phyloP scores from a whole-genome alignment of 2,113 vertebrate species.

The Dasyornis broadbenti region DNA sequence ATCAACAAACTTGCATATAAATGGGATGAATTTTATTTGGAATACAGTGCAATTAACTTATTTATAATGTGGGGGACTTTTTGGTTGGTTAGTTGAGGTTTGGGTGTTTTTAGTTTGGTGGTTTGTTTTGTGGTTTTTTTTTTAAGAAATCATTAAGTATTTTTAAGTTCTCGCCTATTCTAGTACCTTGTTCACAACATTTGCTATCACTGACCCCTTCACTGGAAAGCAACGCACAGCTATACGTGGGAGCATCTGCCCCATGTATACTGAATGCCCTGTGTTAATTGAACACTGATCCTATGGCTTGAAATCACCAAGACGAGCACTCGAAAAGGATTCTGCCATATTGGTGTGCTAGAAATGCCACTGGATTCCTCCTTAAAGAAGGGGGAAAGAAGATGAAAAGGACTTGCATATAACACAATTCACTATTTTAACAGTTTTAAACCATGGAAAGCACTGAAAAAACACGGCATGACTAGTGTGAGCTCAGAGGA shows the following conservation, averaged over 20 bases:
- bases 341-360: background rate
- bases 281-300: background rate
- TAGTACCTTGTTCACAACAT: background rate
- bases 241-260: background rate
- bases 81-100: background rate
- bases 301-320: background rate
- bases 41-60: background rate
- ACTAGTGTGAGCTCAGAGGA: background rate
- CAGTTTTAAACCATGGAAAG: background rate
- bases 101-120: too few relatives aligned
- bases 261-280: background rate
- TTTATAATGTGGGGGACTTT: background rate
- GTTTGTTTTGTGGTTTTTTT: background rate
- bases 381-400: background rate
- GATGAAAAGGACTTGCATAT: fast-evolving
- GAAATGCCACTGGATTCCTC: background rate
- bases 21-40: background rate
- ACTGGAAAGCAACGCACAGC: background rate
- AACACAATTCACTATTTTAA: background rate
- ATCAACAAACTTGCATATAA: background rate
- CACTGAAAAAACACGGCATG: background rate
- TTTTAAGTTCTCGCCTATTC: background rate
- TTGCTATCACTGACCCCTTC: background rate
- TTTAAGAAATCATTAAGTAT: background rate
- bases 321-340: background rate